Percentiles rank a stretch among this genome's conserved stretches.
Conservation (phyloP, 1,140 invertebrate species). For the Piezodorus guildinii region DNA sequence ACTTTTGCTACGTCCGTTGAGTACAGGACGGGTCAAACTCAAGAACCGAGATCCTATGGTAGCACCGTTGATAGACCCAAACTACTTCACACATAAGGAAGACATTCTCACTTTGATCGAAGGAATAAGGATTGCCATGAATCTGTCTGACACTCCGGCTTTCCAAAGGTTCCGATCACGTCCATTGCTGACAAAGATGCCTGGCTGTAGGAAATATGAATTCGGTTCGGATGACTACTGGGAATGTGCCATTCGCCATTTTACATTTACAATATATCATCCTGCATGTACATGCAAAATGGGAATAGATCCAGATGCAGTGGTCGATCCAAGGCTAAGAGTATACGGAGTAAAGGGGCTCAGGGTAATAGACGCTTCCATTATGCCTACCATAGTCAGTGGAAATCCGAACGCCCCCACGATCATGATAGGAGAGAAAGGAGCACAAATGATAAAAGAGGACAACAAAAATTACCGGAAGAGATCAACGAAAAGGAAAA, state of each 20-base stretch:
- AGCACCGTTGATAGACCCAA: conserved; percentile 79
- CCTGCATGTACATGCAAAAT: conserved; percentile 75
- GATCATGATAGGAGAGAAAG: conserved; percentile 72
- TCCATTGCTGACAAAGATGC: conserved; percentile 63
- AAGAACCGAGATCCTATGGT: conserved; percentile 64
- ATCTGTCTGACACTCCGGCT: conserved; percentile 61
- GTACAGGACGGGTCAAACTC: conserved; percentile 67
- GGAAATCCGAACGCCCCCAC: conserved; percentile 68
- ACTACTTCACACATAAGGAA: conserved; percentile 72
- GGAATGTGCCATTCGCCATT: conserved; percentile 68
- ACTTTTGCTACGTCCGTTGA: conserved; percentile 65
- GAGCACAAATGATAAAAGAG: conserved; percentile 66
- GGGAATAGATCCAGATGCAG: conserved; percentile 63
- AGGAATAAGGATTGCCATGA: conserved; percentile 69
- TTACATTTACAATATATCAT: conserved; percentile 78
- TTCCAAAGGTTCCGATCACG: conserved; percentile 69
- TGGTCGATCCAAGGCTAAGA: conserved; percentile 64
- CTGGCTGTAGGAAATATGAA: conserved; percentile 53
- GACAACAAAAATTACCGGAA: conserved; percentile 33
- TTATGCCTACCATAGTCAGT: conserved; percentile 69
- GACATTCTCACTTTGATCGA: conserved; percentile 64
- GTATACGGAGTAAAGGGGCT: conserved; percentile 61
- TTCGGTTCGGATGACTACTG: conserved; percentile 70
- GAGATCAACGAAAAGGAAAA: background rate
- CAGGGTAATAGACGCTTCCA: conserved; percentile 61